Base-by-base conservation (phyloP, 2,113 vertebrate genomes). In the Otocyon megalotis region DNA sequence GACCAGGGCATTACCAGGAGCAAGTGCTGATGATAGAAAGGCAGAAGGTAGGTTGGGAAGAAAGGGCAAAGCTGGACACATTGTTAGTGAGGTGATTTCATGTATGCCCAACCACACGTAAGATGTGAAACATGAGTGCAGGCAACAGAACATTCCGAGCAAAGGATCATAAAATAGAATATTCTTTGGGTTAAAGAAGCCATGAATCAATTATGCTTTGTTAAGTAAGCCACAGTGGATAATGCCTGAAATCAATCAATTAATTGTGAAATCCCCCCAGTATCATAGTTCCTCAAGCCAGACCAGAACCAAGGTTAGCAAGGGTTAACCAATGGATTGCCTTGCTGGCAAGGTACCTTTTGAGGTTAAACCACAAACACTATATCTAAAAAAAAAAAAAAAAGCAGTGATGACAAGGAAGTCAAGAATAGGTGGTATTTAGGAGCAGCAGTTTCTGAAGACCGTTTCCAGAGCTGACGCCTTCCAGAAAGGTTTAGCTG, bases 141-240 rank as follows among this genome's bases (percentile, higher is more conserved):
- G 24, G 9, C 9, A 8, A 22, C 12, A 63, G 22, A 43, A 43
- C 43, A 43, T 43, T 43, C 43, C 8, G 43, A 43, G 43, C 43
- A 43, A 43, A 43, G 43, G 43, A 43, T 43, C 43, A 43, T 43
- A 43, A 43, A 7, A 43, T 43, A 43, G 7, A 93, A 48, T 3
- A 4, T 58, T 56, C 24, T 69, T 96, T 88, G 50, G 22, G 35
- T 50, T 72, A 74, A 82, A 90, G 28, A 91, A 58, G 48, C 53
- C 16, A 10, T 58, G 22, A 80, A 35, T 97, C 67, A 60, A 65
- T 71, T 53, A 28, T 48, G 24, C 22, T 90, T 84, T 20, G 32
- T 7, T 50, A 60, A 60, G 3, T 28, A 60, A 9, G 2, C 24
- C 15, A 1, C 4, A n/a, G 2, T 43, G 30, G 65, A 2, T 11